phyloP scores from a whole-genome alignment of 2,113 vertebrate genomes.

The Mirounga angustirostris region DNA sequence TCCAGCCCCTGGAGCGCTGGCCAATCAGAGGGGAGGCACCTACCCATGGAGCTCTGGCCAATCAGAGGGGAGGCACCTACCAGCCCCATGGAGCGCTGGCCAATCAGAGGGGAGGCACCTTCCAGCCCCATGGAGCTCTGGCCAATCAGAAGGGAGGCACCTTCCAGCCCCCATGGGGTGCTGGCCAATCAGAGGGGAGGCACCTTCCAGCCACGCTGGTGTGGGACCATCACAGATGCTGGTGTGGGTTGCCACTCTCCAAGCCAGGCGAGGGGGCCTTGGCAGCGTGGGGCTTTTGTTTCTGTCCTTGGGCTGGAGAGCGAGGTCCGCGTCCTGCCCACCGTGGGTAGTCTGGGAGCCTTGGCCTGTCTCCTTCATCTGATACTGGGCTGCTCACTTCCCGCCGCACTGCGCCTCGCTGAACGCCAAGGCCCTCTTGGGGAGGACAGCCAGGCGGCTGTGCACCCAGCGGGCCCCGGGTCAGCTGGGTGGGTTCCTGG shows the following conservation, averaged over 20 bases:
- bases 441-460: neutral
- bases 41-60: neutral
- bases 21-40: neutral
- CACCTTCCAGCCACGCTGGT: too few relatives aligned
- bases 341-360: too few relatives aligned
- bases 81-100: rapidly evolving
- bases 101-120: neutral
- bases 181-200: neutral
- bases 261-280: too few relatives aligned
- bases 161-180: rapidly evolving
- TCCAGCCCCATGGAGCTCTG: neutral
- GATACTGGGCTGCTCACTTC: neutral
- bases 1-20: too few relatives aligned
- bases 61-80: neutral
- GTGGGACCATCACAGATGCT: rapidly evolving
- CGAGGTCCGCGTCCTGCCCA: rapidly evolving
- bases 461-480: neutral
- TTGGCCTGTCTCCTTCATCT: neutral
- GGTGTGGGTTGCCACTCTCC: rapidly evolving
- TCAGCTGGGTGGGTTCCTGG: neutral
- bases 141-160: neutral
- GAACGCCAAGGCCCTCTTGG: rapidly evolving
- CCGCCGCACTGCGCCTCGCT: neutral
- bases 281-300: neutral
- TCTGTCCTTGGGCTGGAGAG: neutral